Percentiles rank a stretch among this genome's conserved stretches.
phyloP scores from a whole-genome alignment of 2,888 invertebrate genomes.

The Lycophotia porphyrea region DNA sequence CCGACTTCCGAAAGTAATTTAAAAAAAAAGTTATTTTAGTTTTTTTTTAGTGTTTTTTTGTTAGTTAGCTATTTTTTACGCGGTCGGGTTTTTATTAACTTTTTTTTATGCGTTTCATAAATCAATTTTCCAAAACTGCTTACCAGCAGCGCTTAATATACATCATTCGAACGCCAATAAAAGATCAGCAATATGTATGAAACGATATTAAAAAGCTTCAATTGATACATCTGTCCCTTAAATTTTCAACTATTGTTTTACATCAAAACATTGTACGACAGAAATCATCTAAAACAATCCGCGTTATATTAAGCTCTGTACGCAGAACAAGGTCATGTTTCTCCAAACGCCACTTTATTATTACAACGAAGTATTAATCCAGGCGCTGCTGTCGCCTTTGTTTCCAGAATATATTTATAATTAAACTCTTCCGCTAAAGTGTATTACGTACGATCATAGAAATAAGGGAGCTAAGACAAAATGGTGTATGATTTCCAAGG shows the following conservation, averaged over 20 bases:
- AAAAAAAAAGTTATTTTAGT: too few relatives aligned
- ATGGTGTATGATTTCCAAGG: not conserved
- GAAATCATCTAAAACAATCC: constrained; percentile 12
- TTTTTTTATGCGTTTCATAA: not conserved
- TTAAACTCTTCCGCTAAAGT: constrained; percentile 55
- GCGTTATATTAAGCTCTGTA: constrained; percentile 40
- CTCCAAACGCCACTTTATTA: constrained; percentile 51
- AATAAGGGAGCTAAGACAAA: constrained; percentile 15
- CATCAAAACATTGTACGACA: not conserved
- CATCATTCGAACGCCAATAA: not conserved
- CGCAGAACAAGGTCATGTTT: constrained; percentile 54
- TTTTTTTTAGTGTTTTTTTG: too few relatives aligned
- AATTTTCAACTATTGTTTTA: not conserved
- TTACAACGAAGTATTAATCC: constrained; percentile 58
- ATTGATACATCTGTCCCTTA: not conserved
- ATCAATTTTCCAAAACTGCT: not conserved
- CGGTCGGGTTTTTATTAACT: too few relatives aligned
- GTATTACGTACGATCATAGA: constrained; percentile 24
- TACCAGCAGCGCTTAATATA: not conserved
- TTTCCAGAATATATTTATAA: constrained; percentile 56
- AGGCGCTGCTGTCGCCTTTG: constrained; percentile 49
- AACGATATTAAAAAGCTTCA: not conserved
- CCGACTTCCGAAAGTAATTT: too few relatives aligned
- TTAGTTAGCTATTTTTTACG: too few relatives aligned
- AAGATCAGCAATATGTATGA: not conserved